Evolutionary conservation across 2,797 vertebrate species (phyloP).

Genomic region (Ctenosaura bakeri): DNA sequence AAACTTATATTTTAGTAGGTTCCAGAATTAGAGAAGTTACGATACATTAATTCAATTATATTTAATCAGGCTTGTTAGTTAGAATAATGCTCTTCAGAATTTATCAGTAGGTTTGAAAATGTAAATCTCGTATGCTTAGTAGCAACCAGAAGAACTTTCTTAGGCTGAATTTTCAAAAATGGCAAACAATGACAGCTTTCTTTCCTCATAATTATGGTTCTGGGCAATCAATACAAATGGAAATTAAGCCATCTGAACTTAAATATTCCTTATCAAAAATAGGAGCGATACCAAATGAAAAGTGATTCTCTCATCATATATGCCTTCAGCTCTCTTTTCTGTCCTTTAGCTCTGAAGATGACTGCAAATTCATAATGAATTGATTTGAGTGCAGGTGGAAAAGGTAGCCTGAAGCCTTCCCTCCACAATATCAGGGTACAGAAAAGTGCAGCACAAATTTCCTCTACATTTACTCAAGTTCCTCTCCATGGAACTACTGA

Average conservation of each 20-base stretch:
- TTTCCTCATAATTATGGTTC: conserved; percentile 40
- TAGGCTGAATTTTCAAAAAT: conserved; percentile 20
- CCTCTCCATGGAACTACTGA: background rate
- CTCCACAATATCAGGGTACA: background rate
- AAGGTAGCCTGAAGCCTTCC: conserved; percentile 26
- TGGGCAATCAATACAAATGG: background rate
- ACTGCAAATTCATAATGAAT: conserved; percentile 43
- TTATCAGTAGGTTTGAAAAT: background rate
- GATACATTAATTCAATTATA: background rate
- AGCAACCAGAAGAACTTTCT: conserved; percentile 31
- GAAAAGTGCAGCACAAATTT: conserved; percentile 32
- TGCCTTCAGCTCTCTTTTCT: conserved; percentile 13
- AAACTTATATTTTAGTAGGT: background rate
- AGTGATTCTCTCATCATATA: conserved; percentile 14
- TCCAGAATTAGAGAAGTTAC: background rate
- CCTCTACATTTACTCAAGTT: background rate
- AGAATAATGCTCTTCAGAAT: background rate
- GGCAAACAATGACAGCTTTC: background rate
- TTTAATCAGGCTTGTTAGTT: background rate
- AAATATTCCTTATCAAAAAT: conserved; percentile 1
- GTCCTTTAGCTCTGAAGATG: background rate
- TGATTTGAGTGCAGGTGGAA: background rate
- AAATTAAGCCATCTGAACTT: background rate
- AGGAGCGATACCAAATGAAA: conserved; percentile 28
- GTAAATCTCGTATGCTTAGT: background rate